Percentiles rank a stretch among this genome's conserved stretches.
Evolutionary conservation across 2,797 vertebrate species (phyloP).

Genomic region (Hydrocynus forskahlii): DNA sequence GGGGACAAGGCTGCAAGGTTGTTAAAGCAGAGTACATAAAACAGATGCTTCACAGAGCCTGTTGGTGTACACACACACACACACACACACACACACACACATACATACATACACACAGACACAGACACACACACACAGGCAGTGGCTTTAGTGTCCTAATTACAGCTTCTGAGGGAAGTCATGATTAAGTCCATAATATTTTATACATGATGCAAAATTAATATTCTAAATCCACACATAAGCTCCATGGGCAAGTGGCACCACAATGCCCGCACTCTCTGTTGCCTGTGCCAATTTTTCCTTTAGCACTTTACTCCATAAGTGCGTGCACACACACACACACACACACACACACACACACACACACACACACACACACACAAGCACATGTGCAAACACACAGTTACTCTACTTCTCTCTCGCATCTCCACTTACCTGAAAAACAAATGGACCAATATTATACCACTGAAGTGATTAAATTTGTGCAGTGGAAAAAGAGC

Average conservation of each 20-base stretch:
- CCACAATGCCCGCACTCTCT: conserved; percentile 23
- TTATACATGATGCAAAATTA: conserved; percentile 72
- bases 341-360: background rate
- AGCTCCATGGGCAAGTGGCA: conserved; percentile 63
- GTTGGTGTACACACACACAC: conserved; percentile 21
- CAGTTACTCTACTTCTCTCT: conserved; percentile 8
- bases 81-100: conserved; percentile 18
- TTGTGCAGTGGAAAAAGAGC: background rate
- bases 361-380: background rate
- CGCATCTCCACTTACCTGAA: conserved; percentile 4
- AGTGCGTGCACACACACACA: conserved; percentile 20
- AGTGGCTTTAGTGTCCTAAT: conserved; percentile 76
- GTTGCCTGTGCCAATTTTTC: conserved; percentile 23
- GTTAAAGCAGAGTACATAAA: conserved; percentile 37
- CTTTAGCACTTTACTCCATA: conserved; percentile 46
- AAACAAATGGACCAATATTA: conserved; percentile 18
- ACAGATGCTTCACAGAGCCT: conserved; percentile 38
- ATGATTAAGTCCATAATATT: conserved; percentile 72
- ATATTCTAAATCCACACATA: conserved; percentile 70
- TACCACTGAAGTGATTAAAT: conserved; percentile 20
- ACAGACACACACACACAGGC: conserved; percentile 14
- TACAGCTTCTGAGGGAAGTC: conserved; percentile 73
- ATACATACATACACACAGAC: conserved; percentile 19
- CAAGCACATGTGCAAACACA: background rate
- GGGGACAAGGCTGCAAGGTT: conserved; percentile 27